Evolutionary conservation across 2,888 invertebrate genomes (phyloP), one percentile per base, ranked within the genome.

Genomic region (Chloroclysta siterata): DNA sequence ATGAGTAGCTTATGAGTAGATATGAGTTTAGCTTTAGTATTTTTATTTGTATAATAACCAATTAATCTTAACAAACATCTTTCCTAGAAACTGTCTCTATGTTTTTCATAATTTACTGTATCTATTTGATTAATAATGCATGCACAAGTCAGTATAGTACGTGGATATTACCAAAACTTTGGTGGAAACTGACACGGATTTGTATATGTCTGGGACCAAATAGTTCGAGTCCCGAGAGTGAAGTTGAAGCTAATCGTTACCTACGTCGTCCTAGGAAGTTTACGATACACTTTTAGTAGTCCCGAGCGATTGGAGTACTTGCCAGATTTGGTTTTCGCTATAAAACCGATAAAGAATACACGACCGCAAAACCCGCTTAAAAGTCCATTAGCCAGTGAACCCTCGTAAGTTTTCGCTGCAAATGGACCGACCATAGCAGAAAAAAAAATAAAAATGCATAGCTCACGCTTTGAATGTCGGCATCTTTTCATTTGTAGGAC

Each of bases 401-500:
- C 57, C 69, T 73, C 72, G 68, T 62, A 75, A 78, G 74, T 76
- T 81, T 81, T 77, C 78, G 66, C 73, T 65, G 70, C 66, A 63
- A 72, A 72, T 72, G 75, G 73, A 79, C 84, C 70, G 81, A 69
- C 80, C 79, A 78, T 74, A 71, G 75, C 59, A 44, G 62, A 73
- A 71, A 55, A 76, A n/a, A 80, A 80, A 87, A 88, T 88, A 88
- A 90, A 89, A 90, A 90, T 90, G 86, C 83, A 89, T 77, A 79
- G 72, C 74, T 66, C 76, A 75, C 46, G 17, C 86, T 89, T 89
- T 90, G 87, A 85, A 85, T 77, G 84, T 78, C 79, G 81, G 75
- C 85, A 79, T 87, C 88, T 88, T 89, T 85, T 86, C 88, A 89
- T 90, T 89, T 87, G 85, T 86, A 82, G 77, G 79, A 82, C 80